phyloP scores from a whole-genome alignment of 2,888 invertebrate species.

The Chouioia cunea region DNA sequence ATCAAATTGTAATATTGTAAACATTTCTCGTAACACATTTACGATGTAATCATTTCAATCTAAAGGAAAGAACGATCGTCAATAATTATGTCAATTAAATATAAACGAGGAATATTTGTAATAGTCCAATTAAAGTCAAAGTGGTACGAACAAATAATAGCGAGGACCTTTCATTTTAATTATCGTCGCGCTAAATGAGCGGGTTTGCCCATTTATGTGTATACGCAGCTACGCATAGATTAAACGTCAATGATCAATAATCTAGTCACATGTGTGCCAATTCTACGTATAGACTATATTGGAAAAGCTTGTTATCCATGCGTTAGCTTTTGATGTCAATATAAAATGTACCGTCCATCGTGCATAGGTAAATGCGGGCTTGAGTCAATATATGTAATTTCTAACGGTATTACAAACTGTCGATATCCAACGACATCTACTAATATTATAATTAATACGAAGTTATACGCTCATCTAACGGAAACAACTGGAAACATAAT shows the following conservation, averaged over 20 bases:
- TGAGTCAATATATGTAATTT: slow-evolving; percentile 1
- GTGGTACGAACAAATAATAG: too few species aligned
- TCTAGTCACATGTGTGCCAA: slow-evolving; percentile 13
- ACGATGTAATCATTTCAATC: too few species aligned
- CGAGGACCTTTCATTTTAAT: too few species aligned
- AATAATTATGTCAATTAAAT: too few species aligned
- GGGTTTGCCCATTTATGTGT: too few species aligned
- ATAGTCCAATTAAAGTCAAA: too few species aligned
- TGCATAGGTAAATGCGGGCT: slow-evolving; percentile 27
- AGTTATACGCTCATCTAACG: neutral
- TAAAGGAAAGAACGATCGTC: too few species aligned
- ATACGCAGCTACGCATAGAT: too few species aligned
- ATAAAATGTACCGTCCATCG: slow-evolving; percentile 14
- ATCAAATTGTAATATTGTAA: neutral
- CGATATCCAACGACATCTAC: slow-evolving; percentile 25
- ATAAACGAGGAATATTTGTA: too few species aligned
- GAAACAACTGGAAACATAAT: slow-evolving; percentile 5
- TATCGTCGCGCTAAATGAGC: too few species aligned
- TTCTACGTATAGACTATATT: neutral
- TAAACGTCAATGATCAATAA: slow-evolving; percentile 8
- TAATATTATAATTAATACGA: slow-evolving; percentile 34
- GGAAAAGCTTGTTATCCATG: neutral
- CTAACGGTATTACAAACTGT: slow-evolving; percentile 37
- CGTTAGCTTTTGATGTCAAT: slow-evolving; percentile 21
- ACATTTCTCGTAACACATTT: too few species aligned